Evolutionary conservation across 2,888 invertebrate species (phyloP).

Genomic region (Dyspetes luteomarginatus): DNA sequence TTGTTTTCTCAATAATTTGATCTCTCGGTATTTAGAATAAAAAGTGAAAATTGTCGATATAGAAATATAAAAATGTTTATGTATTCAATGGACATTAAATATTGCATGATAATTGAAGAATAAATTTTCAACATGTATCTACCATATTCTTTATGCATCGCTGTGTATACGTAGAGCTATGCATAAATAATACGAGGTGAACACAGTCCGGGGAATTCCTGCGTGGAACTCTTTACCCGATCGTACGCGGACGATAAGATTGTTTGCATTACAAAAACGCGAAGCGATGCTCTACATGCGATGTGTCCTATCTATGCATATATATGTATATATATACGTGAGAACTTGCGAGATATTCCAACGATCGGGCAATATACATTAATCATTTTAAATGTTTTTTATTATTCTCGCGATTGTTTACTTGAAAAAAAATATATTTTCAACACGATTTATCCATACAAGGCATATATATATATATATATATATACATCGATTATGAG

Average conservation of each 20-base stretch:
- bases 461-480: no score
- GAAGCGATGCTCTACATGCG: conserved; percentile 3
- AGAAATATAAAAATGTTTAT: no score
- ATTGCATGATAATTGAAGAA: background rate
- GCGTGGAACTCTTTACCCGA: conserved; percentile 8
- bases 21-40: no score
- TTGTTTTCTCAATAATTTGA: no score
- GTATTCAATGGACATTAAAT: no score
- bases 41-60: no score
- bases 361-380: conserved; percentile 4
- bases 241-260: conserved; percentile 48
- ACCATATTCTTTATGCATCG: no score
- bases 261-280: conserved; percentile 42
- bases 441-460: background rate
- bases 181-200: background rate
- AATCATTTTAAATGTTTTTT: conserved; percentile 22
- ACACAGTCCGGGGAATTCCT: conserved; percentile 22
- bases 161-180: background rate
- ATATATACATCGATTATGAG: no score
- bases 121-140: background rate
- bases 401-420: background rate
- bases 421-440: no score
- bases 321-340: background rate
- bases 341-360: background rate
- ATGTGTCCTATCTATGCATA: background rate